These are phyloP conservation scores for Empis stercorea DNA, from an alignment of 2,888 invertebrate genomes.

Conservation along the genomic window DNA sequence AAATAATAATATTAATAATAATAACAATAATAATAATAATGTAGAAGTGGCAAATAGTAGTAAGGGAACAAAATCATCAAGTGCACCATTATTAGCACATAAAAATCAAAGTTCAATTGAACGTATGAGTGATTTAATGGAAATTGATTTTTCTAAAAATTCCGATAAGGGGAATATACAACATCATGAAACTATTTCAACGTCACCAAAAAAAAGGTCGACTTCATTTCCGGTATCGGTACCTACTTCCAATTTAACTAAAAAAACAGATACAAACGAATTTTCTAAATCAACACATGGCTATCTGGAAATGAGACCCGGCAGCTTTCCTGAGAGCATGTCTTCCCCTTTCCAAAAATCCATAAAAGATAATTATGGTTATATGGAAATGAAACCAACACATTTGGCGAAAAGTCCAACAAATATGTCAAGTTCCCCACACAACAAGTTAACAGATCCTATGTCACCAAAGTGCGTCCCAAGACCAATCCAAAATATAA, in stretches of 20 bases:
- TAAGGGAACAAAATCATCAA: conserved; percentile 43
- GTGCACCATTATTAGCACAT: conserved; percentile 50
- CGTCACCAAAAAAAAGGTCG: neutral
- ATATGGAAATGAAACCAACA: conserved; percentile 37
- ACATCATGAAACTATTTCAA: conserved; percentile 4
- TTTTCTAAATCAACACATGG: conserved; percentile 25
- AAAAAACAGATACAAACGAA: conserved; percentile 11
- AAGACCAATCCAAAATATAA: no score
- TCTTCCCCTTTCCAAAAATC: conserved; percentile 9
- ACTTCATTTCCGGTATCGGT: conserved; percentile 14
- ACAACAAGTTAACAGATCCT: no score
- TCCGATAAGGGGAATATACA: conserved; percentile 6
- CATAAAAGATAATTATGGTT: conserved; percentile 20
- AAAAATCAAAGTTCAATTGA: conserved; percentile 42
- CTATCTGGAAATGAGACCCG: conserved; percentile 49
- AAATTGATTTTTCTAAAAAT: conserved; percentile 54
- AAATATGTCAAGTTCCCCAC: conserved; percentile 6
- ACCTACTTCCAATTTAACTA: conserved; percentile 6
- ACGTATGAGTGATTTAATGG: conserved; percentile 68
- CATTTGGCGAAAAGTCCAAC: conserved; percentile 16
- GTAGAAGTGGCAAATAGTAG: conserved; percentile 15
- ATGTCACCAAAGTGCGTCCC: no score
- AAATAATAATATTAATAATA: conserved; percentile 18
- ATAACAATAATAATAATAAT: conserved; percentile 16
- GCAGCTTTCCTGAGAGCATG: conserved; percentile 21